Conservation (phyloP, 2,113 vertebrate genomes). For the Microcebus lehilahytsara region DNA sequence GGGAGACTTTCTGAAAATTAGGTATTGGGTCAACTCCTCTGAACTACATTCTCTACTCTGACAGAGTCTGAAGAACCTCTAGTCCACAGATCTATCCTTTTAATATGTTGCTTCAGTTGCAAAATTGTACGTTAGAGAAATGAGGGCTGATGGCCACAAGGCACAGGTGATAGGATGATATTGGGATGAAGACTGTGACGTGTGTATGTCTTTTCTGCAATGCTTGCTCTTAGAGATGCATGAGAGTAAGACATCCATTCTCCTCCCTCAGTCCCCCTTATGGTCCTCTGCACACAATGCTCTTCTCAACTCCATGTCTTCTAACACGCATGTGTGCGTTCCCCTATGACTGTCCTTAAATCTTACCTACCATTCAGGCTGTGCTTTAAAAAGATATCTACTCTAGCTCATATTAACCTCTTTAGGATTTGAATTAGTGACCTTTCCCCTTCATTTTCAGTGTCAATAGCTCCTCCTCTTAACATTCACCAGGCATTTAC, state of each 20-base stretch:
- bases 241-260: background rate
- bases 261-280: background rate
- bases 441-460: background rate
- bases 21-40: background rate
- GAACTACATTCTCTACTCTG: background rate
- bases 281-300: background rate
- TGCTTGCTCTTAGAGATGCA: background rate
- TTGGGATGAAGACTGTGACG: background rate
- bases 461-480: background rate
- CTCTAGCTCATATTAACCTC: background rate
- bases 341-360: background rate
- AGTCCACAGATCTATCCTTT: background rate
- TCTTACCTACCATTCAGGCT: background rate
- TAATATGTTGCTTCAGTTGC: background rate
- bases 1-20: conserved; percentile 2
- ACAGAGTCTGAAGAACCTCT: background rate
- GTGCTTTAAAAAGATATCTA: background rate
- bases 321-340: background rate
- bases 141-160: background rate
- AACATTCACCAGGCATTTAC: background rate
- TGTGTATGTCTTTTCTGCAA: background rate
- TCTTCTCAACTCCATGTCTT: background rate
- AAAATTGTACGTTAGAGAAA: background rate
- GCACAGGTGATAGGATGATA: background rate
- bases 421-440: background rate